These are phyloP conservation scores for Clostera curtula DNA, from an alignment of 2,888 invertebrate genomes.

Conservation along the genomic window DNA sequence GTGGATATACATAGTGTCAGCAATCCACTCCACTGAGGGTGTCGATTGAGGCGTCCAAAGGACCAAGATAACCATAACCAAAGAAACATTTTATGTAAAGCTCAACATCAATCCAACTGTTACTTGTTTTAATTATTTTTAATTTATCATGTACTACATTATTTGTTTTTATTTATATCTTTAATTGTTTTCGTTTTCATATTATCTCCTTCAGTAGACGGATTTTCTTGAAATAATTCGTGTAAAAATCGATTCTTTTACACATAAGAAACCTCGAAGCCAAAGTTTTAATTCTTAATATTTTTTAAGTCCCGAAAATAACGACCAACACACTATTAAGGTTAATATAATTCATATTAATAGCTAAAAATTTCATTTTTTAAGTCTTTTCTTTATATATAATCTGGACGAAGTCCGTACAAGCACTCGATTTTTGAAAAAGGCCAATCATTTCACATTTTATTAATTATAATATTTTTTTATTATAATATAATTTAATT, in stretches of 20 bases:
- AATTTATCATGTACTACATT: too few relatives aligned
- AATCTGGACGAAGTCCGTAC: conserved; percentile 58
- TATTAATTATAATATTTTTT: conserved; percentile 16
- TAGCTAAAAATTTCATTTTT: conserved; percentile 54
- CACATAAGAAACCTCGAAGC: not conserved
- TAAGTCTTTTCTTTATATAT: conserved; percentile 60
- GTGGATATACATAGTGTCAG: too few relatives aligned
- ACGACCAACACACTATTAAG: conserved; percentile 19
- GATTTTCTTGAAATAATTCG: too few relatives aligned
- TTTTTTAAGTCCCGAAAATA: conserved; percentile 15
- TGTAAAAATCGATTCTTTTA: too few relatives aligned
- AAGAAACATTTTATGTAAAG: too few relatives aligned
- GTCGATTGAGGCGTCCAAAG: too few relatives aligned
- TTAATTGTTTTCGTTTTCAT: too few relatives aligned
- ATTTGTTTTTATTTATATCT: conserved; percentile 1
- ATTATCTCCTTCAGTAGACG: too few relatives aligned
- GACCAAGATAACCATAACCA: too few relatives aligned
- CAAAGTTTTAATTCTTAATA: not conserved
- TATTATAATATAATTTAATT: conserved; percentile 18
- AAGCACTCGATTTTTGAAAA: conserved; percentile 60
- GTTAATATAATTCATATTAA: conserved; percentile 28
- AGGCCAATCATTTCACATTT: conserved; percentile 51
- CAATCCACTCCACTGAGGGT: too few relatives aligned
- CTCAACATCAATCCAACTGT: too few relatives aligned
- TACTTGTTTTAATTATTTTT: too few relatives aligned